phyloP scores from a whole-genome alignment of 2,888 invertebrate genomes.

The Thymelicus acteon region DNA sequence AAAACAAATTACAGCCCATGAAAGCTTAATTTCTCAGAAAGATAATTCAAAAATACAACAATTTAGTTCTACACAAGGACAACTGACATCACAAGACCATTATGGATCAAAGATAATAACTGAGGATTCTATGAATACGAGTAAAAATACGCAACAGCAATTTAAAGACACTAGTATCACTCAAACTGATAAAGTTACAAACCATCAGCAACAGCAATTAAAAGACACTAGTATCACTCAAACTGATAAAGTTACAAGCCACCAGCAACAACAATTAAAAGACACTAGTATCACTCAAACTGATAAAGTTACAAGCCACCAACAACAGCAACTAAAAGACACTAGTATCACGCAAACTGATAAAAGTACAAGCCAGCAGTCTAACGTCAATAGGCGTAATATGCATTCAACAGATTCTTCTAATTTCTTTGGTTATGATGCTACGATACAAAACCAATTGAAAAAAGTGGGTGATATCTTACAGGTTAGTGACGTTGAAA shows the following conservation, averaged over 20 bases:
- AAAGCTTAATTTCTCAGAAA: slow-evolving; percentile 71
- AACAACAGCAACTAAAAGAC: slow-evolving; percentile 35
- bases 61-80: slow-evolving; percentile 61
- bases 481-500: slow-evolving; percentile 66
- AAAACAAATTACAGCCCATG: slow-evolving; percentile 69
- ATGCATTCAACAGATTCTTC: slow-evolving; percentile 73
- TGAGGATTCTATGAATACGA: slow-evolving; percentile 39
- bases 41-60: slow-evolving; percentile 70
- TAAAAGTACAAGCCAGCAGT: slow-evolving; percentile 54
- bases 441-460: slow-evolving; percentile 74
- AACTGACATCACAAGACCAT: slow-evolving; percentile 51
- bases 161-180: slow-evolving; percentile 14
- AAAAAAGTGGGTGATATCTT: slow-evolving; percentile 76
- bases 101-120: slow-evolving; percentile 38
- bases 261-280: slow-evolving; percentile 42
- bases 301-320: slow-evolving; percentile 53
- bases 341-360: slow-evolving; percentile 43
- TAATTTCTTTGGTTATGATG: slow-evolving; percentile 77
- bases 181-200: slow-evolving; percentile 51
- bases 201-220: slow-evolving; percentile 46
- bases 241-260: slow-evolving; percentile 52
- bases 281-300: slow-evolving; percentile 41
- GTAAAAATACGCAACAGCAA: slow-evolving; percentile 34
- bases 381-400: slow-evolving; percentile 58
- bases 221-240: slow-evolving; percentile 36